Base-by-base conservation (phyloP, 2,113 vertebrate genomes). In the Myotis lucifugus region DNA sequence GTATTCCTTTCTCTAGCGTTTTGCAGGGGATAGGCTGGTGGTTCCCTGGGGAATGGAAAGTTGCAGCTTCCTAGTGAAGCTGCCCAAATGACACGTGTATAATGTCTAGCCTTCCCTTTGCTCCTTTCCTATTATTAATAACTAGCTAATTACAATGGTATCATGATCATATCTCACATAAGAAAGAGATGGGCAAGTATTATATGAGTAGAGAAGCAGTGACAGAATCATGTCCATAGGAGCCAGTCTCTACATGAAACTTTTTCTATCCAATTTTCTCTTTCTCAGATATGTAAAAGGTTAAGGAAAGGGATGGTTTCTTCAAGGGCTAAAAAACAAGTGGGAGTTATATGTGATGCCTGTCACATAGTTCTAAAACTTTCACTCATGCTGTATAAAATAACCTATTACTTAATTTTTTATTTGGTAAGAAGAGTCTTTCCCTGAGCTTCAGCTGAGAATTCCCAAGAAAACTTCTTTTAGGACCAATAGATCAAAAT, bases 311-410 rank as follows among this genome's bases (percentile, higher is more conserved):
- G 12, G 37, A n/a, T 85, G 25, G 40, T 90, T 91, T 37, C 52
- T 37, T 81, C 21, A 82, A 95, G 23, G 66, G 32, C 29, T 91
- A 37, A 89, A 83, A 95, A 82, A 48, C 9, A 94, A 95, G 87
- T 18, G 14, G 59, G 25, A 88, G 40, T 91, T 70, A 88, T 81
- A 81, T 50, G 32, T 89, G 61, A 83, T 79, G 18, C 25, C 64
- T 95, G n/a, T 93, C 48, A 86, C 37, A 56, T 56, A 67, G 59
- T 88, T 93, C 34, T 91, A 52, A 95, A 74, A 3, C 76, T 94
- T 92, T 73, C 32, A 95, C 10, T 87, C 23, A 61, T 9, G 23
- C 27, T 91, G 81, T 89, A 34, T 66, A 78, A 88, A 93, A 91
- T 70, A 93, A 83, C 6, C 11, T 79, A 78, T 88, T 85, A 59